Percentiles rank a stretch among this genome's conserved stretches.
phyloP scores from a whole-genome alignment of 2,888 invertebrate species.

The Tetragonisca angustula region DNA sequence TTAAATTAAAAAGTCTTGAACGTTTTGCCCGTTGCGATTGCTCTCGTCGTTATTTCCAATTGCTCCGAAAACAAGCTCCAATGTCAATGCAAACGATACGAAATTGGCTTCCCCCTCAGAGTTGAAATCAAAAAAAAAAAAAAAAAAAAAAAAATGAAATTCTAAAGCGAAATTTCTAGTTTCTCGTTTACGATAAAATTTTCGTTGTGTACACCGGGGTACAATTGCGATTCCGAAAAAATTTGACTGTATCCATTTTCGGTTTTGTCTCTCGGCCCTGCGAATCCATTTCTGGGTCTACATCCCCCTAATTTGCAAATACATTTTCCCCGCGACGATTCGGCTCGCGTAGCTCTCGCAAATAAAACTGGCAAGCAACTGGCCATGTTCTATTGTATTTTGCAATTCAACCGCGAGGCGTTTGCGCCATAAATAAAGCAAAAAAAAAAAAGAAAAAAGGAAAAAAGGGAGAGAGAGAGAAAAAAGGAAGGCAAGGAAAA shows the following conservation, averaged over 20 bases:
- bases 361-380: constrained; percentile 25
- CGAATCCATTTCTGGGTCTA: too few species aligned
- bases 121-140: too few species aligned
- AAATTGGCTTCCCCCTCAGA: not conserved
- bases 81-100: not conserved
- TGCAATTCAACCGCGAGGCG: constrained; percentile 26
- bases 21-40: not conserved
- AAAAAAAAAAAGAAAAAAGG: not conserved
- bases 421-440: constrained; percentile 6
- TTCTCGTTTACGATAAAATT: not conserved
- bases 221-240: not conserved
- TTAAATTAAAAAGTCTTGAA: constrained; percentile 11
- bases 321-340: constrained; percentile 10
- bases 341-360: not conserved
- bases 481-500: not conserved
- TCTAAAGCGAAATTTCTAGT: not conserved
- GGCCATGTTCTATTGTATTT: constrained; percentile 16
- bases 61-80: not conserved
- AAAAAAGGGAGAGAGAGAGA: not conserved
- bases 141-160: too few species aligned
- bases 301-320: not conserved
- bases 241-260: not conserved
- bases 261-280: too few species aligned
- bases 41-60: too few species aligned
- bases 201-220: rapidly evolving